A percentile compares a stretch with the other conserved stretches of the same genome.
Conservation (phyloP, 2,113 vertebrate genomes). For the Leptodactylus fuscus region DNA sequence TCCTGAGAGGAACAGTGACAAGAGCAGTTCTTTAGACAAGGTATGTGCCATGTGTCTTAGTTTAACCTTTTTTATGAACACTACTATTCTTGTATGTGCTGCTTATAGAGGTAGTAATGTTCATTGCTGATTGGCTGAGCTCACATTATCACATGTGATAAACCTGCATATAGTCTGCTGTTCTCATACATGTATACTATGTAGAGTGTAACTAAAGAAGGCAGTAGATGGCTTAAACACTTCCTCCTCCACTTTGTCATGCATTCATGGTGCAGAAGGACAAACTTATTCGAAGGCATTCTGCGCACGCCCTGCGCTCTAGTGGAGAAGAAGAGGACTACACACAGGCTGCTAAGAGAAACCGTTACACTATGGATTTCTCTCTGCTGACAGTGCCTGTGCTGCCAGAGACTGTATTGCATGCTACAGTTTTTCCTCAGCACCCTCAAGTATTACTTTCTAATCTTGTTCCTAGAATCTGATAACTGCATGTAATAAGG, state of each 20-base stretch:
- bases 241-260: conserved; percentile 74
- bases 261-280: conserved; percentile 79
- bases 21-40: conserved; percentile 93
- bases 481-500: conserved; percentile 66
- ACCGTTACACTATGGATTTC: conserved; percentile 90
- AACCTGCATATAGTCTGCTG: neutral
- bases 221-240: conserved; percentile 56
- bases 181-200: neutral
- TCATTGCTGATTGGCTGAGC: neutral
- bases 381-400: conserved; percentile 82
- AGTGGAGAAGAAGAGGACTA: conserved; percentile 76
- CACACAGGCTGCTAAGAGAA: conserved; percentile 73
- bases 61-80: neutral
- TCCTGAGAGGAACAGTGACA: conserved; percentile 86
- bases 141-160: neutral
- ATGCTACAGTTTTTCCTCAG: conserved; percentile 72
- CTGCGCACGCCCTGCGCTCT: conserved; percentile 76
- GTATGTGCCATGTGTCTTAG: conserved; percentile 68
- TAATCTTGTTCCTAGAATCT: conserved; percentile 66
- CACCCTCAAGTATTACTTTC: conserved; percentile 73
- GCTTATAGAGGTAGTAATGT: too few species aligned
- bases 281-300: conserved; percentile 84
- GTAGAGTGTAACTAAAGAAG: neutral
- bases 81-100: too few species aligned
- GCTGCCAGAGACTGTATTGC: conserved; percentile 75